Base-by-base conservation (phyloP, 2,888 invertebrate genomes). In the Punctoribates punctum region DNA sequence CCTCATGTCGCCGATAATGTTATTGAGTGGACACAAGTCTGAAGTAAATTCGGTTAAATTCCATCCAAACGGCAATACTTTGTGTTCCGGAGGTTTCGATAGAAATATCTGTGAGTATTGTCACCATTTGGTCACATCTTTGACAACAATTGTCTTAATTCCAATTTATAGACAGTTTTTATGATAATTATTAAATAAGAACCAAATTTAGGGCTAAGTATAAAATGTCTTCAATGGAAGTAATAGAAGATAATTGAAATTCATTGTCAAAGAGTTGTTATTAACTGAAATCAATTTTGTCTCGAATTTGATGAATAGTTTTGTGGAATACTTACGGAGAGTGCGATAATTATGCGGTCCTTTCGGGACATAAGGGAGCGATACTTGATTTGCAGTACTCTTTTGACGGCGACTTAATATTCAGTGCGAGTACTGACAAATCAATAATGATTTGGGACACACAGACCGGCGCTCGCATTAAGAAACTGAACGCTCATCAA, bases 271-370 rank as follows among this genome's bases (percentile, higher is more conserved):
- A 29, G 25, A 9, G 23, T 62, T 29, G 27, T 62, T 29, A 29
- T 75, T 76, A 74, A 75, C 72, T 70, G 76, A 74, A 79, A 67
- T 67, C 51, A 6, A 51, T n/a, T 51, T 51, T 51, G 0, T 51
- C n/a, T 51, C n/a, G 5, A 51, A 51, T 60, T 20, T 60, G 82
- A 13, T 60, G n/a, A 54, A 77, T 82, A 85, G 87, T 84, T 84
- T 85, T 99, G 79, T 99, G 99, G 99, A 93, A 91, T 83, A 95
- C 96, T 0, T 96, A 95, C 82, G 98, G 95, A 0, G 96, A 99
- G 83, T 99, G 99, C 85, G 96, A 98, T 82, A 99, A 99, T 84
- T 90, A 96, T 79, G 92, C 94, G 81, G 90, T 92, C 25, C 89
- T 99, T 74, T 89, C 89, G 23, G 97, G 97, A 0, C 99, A 99